Conservation (phyloP, 2,113 vertebrate species). For the Forbesichthys papilliferus region DNA sequence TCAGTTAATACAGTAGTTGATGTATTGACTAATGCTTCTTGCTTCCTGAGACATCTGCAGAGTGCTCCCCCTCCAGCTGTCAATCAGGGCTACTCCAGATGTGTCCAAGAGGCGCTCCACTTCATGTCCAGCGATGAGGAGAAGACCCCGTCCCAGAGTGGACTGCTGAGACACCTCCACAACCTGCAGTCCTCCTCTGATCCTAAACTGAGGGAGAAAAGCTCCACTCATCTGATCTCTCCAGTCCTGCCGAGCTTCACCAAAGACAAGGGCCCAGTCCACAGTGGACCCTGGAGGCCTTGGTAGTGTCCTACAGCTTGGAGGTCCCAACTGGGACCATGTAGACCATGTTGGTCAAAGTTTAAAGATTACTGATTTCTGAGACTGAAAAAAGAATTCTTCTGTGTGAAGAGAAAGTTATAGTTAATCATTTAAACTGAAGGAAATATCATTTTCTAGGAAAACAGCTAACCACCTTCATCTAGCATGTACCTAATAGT, state of each 20-base stretch:
- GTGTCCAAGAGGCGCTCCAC: conserved; percentile 33
- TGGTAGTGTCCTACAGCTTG: conserved; percentile 51
- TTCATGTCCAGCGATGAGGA: conserved; percentile 41
- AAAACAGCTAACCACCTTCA: neutral
- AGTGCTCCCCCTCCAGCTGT: conserved; percentile 14
- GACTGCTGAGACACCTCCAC: conserved; percentile 37
- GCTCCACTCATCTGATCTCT: neutral
- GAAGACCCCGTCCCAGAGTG: neutral
- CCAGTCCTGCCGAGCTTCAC: conserved; percentile 38
- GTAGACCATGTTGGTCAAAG: conserved; percentile 45
- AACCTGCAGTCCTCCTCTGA: conserved; percentile 32
- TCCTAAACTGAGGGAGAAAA: conserved; percentile 17
- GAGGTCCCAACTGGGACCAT: neutral
- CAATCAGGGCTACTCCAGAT: conserved; percentile 47
- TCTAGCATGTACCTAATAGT: no score
- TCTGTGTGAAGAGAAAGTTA: neutral
- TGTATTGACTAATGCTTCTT: neutral
- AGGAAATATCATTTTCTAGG: neutral
- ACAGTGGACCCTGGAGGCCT: conserved; percentile 62
- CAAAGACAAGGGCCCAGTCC: conserved; percentile 53
- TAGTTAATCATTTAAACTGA: neutral
- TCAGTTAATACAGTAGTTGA: no score
- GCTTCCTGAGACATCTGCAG: conserved; percentile 32
- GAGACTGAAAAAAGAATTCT: conserved; percentile 1
- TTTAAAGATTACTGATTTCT: conserved; percentile 2